phyloP scores from a whole-genome alignment of 2,113 vertebrate species.

The Progne subis region DNA sequence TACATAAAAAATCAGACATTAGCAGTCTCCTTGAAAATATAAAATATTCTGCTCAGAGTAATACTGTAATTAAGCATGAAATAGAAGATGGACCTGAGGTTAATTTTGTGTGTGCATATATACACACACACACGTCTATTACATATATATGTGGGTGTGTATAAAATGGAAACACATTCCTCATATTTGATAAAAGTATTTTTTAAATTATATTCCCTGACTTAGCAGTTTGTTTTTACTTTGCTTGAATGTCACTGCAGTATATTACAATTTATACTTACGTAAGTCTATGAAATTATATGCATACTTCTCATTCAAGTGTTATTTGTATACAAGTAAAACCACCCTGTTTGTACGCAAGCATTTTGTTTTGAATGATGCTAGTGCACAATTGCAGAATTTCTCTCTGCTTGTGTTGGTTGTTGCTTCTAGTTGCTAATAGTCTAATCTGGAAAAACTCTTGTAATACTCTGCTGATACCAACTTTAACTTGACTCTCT shows the following conservation, averaged over 20 bases:
- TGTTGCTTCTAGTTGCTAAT: neutral
- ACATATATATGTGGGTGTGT: neutral
- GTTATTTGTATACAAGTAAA: neutral
- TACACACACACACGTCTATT: fast-evolving
- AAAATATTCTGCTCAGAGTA: neutral
- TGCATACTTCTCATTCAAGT: neutral
- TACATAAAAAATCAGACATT: neutral
- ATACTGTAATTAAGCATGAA: neutral
- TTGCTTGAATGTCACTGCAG: neutral
- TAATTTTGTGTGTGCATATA: neutral
- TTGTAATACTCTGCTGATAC: neutral
- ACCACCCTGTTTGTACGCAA: neutral
- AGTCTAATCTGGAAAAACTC: neutral
- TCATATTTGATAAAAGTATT: neutral
- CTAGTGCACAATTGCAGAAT: neutral
- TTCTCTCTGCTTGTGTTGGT: neutral
- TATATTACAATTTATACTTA: neutral
- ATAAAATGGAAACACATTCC: neutral
- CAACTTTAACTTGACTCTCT: neutral
- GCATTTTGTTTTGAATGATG: neutral
- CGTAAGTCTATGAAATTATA: neutral
- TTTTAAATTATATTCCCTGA: neutral
- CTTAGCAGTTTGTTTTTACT: neutral
- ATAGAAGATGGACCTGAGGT: neutral
- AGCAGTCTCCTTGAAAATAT: neutral